Conservation (phyloP, 2,888 invertebrate genomes). For the Cybosia mesomella region DNA sequence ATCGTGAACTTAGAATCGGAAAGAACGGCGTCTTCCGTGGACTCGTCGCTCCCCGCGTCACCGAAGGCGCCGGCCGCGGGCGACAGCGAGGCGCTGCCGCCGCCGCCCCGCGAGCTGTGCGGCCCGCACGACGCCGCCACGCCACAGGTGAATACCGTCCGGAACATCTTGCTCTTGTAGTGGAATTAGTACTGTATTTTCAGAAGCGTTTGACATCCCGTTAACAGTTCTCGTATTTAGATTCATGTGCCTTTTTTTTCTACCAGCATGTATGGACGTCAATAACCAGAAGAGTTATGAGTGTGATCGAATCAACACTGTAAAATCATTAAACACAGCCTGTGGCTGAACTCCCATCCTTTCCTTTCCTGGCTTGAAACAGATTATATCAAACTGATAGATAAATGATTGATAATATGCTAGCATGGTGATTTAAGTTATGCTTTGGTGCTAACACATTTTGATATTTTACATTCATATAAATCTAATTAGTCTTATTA, state of each 20-base stretch:
- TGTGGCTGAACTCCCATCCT: conserved; percentile 58
- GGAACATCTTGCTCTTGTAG: conserved; percentile 79
- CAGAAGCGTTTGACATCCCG: conserved; percentile 69
- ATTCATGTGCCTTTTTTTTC: conserved; percentile 78
- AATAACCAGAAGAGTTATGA: conserved; percentile 72
- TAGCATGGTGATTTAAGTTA: conserved; percentile 61
- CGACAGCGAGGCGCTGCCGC: conserved; percentile 28
- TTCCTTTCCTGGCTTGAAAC: conserved; percentile 60
- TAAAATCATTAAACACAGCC: conserved; percentile 53
- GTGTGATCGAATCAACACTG: conserved; percentile 61
- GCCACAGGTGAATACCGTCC: conserved; percentile 81
- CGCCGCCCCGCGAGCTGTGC: conserved; percentile 23
- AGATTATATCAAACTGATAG: too few species aligned
- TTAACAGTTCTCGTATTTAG: conserved; percentile 77
- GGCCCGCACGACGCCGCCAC: conserved; percentile 41
- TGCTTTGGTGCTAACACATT: conserved; percentile 73
- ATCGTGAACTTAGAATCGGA: conserved; percentile 25
- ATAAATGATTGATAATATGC: conserved; percentile 44
- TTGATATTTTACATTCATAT: conserved; percentile 2
- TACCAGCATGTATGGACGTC: conserved; percentile 80
- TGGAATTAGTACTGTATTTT: conserved; percentile 77
- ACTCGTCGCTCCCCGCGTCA: conserved; percentile 23
- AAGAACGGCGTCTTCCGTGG: conserved; percentile 27
- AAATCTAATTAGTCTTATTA: neutral
- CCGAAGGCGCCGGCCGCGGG: conserved; percentile 55